Conservation (phyloP, 2,888 invertebrate species). For the Orthosia gothica region DNA sequence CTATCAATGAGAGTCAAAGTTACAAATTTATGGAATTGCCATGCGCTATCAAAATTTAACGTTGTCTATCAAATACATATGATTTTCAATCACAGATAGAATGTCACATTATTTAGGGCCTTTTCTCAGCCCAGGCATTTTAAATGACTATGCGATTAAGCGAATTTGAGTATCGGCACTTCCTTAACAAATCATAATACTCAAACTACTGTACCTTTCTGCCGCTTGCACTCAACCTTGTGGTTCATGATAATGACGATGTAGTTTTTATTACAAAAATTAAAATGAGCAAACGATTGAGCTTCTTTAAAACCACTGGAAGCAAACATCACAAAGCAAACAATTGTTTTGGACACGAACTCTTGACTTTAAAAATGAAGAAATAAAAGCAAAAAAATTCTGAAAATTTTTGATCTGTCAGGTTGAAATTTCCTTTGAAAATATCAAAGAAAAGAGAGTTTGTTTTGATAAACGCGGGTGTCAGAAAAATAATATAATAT, state of each 20-base stretch:
- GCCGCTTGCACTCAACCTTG: slow-evolving; percentile 35
- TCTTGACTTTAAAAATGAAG: slow-evolving; percentile 18
- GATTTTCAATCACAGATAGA: too few relatives aligned
- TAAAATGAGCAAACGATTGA: slow-evolving; percentile 57
- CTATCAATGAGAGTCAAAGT: too few relatives aligned
- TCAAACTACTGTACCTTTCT: slow-evolving; percentile 30
- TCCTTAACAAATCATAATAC: too few relatives aligned
- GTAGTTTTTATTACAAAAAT: slow-evolving; percentile 65
- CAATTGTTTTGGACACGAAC: slow-evolving; percentile 21
- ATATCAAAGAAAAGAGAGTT: slow-evolving; percentile 7
- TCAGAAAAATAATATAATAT: slow-evolving; percentile 5
- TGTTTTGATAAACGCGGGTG: slow-evolving; percentile 7
- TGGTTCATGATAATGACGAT: slow-evolving; percentile 64
- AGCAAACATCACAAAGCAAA: slow-evolving; percentile 17
- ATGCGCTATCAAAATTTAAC: too few relatives aligned
- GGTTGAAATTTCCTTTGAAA: slow-evolving; percentile 11
- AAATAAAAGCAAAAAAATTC: slow-evolving; percentile 3
- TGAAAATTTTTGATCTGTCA: background rate
- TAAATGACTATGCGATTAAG: too few relatives aligned
- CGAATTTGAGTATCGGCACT: too few relatives aligned
- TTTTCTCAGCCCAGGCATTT: too few relatives aligned
- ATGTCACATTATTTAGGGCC: too few relatives aligned
- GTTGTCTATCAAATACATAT: too few relatives aligned
- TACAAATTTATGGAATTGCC: too few relatives aligned
- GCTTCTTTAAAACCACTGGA: slow-evolving; percentile 32